These are phyloP conservation scores for Campylomormyrus numenius DNA, from an alignment of 2,113 vertebrate species.

Conservation along the genomic window DNA sequence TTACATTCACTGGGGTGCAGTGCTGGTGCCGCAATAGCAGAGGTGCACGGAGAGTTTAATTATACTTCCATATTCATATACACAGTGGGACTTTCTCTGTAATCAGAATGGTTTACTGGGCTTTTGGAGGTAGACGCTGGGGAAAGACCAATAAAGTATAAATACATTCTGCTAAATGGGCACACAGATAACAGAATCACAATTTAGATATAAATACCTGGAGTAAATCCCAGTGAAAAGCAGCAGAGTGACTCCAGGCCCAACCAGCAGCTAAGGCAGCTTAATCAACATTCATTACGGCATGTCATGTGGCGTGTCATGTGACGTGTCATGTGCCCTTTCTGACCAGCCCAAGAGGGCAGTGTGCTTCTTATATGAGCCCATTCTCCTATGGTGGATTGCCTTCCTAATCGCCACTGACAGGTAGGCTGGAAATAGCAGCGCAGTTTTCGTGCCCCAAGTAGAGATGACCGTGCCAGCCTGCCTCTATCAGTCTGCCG, in stretches of 20 bases:
- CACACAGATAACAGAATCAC: not conserved
- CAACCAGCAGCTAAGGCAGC: not conserved
- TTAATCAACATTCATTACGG: constrained; percentile 21
- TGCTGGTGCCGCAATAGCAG: not conserved
- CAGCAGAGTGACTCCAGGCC: not conserved
- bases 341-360: constrained; percentile 55
- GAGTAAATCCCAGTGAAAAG: not conserved
- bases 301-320: constrained; percentile 45
- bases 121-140: not conserved
- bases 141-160: not conserved
- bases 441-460: not conserved
- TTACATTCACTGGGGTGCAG: not conserved
- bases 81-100: not conserved
- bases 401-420: constrained; percentile 22
- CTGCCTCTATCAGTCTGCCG: constrained; percentile 34
- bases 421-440: constrained; percentile 20
- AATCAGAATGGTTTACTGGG: not conserved
- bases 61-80: not conserved
- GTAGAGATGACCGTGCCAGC: not conserved
- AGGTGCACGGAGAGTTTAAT: not conserved
- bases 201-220: not conserved
- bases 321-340: constrained; percentile 43
- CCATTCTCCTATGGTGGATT: constrained; percentile 25
- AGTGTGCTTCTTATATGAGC: constrained; percentile 36
- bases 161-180: not conserved